Conservation (phyloP, 2,888 invertebrate genomes). For the Germaria angustata region DNA sequence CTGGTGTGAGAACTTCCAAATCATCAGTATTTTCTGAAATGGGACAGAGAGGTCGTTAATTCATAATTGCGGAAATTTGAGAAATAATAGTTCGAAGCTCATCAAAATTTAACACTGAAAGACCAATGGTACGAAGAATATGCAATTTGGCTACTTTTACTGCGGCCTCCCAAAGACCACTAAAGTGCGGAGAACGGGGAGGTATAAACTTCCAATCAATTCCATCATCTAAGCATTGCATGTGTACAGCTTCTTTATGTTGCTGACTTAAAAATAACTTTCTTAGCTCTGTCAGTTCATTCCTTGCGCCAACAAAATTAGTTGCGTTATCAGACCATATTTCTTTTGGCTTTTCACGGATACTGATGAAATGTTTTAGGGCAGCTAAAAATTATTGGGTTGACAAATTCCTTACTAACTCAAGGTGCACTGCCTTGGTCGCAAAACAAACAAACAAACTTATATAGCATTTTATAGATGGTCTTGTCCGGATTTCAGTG, state of each 20-base stretch:
- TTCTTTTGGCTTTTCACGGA: slow-evolving; percentile 31
- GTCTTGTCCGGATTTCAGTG: neutral
- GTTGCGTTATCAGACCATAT: slow-evolving; percentile 50
- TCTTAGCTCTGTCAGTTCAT: slow-evolving; percentile 38
- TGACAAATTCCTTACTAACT: neutral
- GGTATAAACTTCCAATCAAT: too few species aligned
- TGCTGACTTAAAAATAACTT: neutral
- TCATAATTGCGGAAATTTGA: neutral
- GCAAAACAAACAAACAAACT: slow-evolving; percentile 8
- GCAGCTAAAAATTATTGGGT: slow-evolving; percentile 6
- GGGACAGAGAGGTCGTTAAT: neutral
- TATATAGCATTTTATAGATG: neutral
- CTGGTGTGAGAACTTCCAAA: too few species aligned
- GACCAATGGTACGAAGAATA: neutral
- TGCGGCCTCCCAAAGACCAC: neutral
- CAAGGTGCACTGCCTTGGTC: neutral
- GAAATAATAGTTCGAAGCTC: neutral
- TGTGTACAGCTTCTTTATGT: too few species aligned
- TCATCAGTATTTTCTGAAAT: too few species aligned
- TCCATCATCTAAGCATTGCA: too few species aligned
- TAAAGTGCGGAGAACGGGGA: too few species aligned
- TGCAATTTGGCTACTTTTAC: neutral
- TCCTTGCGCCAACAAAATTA: slow-evolving; percentile 45
- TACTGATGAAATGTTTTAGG: neutral
- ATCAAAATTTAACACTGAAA: neutral